phyloP scores from a whole-genome alignment of 2,888 invertebrate species.

The Andrena fulva region DNA sequence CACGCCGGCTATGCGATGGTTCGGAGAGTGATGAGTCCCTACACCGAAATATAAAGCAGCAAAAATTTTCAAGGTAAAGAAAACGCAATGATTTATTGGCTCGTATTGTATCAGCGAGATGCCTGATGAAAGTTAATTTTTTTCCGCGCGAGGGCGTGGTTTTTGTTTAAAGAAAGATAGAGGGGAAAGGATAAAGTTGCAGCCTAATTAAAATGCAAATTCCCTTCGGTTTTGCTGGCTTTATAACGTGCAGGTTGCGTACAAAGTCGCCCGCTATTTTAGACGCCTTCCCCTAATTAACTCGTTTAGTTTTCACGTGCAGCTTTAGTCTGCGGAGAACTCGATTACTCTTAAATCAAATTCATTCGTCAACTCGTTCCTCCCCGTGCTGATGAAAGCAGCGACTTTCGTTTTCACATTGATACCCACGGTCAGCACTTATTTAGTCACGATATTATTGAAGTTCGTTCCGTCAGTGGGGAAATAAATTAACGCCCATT shows the following conservation, averaged over 20 bases:
- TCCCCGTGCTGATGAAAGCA: neutral
- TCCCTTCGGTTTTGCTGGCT: constrained; percentile 1
- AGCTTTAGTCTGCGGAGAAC: neutral
- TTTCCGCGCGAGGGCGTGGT: too few species aligned
- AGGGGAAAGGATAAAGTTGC: neutral
- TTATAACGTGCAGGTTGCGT: neutral
- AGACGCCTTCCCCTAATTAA: constrained; percentile 11
- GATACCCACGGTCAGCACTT: neutral
- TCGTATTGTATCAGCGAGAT: too few species aligned
- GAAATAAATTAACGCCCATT: too few species aligned
- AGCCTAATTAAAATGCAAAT: neutral
- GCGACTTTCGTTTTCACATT: neutral
- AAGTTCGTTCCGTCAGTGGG: too few species aligned
- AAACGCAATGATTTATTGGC: too few species aligned
- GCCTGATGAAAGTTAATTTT: too few species aligned
- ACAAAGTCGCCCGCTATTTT: constrained; percentile 10
- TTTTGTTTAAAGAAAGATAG: neutral
- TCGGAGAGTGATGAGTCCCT: too few species aligned
- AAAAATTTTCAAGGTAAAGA: too few species aligned
- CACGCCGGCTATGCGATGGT: too few species aligned
- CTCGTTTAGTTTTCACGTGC: constrained; percentile 12
- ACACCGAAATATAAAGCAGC: too few species aligned
- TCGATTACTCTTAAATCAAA: constrained; percentile 22
- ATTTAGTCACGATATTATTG: too few species aligned
- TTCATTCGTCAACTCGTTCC: neutral